Conservation (phyloP, 2,888 invertebrate species). For the Megastigmus dorsalis region DNA sequence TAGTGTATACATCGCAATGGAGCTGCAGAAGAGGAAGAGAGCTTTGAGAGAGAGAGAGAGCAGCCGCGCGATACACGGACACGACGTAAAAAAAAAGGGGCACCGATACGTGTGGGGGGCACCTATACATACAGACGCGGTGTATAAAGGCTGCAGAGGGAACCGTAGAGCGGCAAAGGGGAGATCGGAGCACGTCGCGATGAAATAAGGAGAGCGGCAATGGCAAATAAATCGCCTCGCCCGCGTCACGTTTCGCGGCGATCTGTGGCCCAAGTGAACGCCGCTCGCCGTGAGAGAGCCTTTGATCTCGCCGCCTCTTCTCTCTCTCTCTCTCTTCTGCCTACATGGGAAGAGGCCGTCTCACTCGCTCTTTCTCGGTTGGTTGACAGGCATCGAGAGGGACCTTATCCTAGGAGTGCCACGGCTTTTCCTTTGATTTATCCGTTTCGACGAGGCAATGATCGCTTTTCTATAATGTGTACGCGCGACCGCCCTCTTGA, state of each 20-base stretch:
- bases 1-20: too few species aligned
- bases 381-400: slow-evolving; percentile 40
- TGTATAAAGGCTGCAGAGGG: too few species aligned
- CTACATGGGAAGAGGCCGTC: too few species aligned
- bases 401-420: slow-evolving; percentile 8
- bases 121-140: background rate
- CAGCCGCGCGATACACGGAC: too few species aligned
- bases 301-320: slow-evolving; percentile 47
- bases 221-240: slow-evolving; percentile 74
- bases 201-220: slow-evolving; percentile 72
- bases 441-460: slow-evolving; percentile 25
- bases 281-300: slow-evolving; percentile 19
- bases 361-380: background rate
- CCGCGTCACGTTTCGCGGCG: slow-evolving; percentile 71
- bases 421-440: slow-evolving; percentile 40
- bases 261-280: slow-evolving; percentile 19
- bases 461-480: slow-evolving; percentile 22
- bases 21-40: too few species aligned
- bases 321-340: background rate
- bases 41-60: too few species aligned
- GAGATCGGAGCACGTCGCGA: slow-evolving; percentile 70
- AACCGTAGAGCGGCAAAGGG: slow-evolving; percentile 10
- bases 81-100: too few species aligned
- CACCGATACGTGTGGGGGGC: slow-evolving; percentile 29
- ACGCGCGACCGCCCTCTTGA: background rate